Conservation (phyloP, 2,797 vertebrate species). For the Fistularia tabacaria region DNA sequence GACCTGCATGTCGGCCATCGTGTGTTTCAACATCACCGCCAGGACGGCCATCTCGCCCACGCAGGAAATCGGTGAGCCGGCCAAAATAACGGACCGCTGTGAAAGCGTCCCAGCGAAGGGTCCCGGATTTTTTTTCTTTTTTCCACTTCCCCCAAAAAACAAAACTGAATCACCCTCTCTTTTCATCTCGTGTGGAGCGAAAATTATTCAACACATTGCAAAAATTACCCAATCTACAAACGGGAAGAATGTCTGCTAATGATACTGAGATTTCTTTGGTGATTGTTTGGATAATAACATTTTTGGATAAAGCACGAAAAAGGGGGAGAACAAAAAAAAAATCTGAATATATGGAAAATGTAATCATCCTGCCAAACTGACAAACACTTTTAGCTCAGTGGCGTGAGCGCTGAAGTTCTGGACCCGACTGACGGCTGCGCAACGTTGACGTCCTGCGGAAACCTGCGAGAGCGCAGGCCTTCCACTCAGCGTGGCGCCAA, state of each 20-base stretch:
- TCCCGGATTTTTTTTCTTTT: too few relatives aligned
- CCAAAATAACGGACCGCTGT: conserved; percentile 33
- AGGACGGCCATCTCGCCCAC: conserved; percentile 79
- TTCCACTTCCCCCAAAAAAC: background rate
- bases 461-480: too few relatives aligned
- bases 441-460: too few relatives aligned
- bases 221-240: background rate
- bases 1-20: conserved; percentile 89
- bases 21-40: conserved; percentile 88
- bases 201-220: background rate
- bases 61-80: conserved; percentile 81
- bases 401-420: background rate
- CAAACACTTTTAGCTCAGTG: too few relatives aligned
- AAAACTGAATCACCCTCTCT: background rate
- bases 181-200: conserved; percentile 1
- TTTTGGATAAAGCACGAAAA: background rate
- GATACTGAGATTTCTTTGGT: too few relatives aligned
- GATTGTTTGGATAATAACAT: too few relatives aligned
- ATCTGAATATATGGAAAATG: background rate
- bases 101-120: conserved; percentile 10
- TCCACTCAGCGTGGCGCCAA: too few relatives aligned
- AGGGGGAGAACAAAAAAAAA: background rate
- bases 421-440: too few relatives aligned
- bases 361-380: background rate
- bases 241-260: too few relatives aligned